Percentiles rank a stretch among this genome's conserved stretches.
phyloP scores from a whole-genome alignment of 2,113 vertebrate species.

The Amphiprion percula region DNA sequence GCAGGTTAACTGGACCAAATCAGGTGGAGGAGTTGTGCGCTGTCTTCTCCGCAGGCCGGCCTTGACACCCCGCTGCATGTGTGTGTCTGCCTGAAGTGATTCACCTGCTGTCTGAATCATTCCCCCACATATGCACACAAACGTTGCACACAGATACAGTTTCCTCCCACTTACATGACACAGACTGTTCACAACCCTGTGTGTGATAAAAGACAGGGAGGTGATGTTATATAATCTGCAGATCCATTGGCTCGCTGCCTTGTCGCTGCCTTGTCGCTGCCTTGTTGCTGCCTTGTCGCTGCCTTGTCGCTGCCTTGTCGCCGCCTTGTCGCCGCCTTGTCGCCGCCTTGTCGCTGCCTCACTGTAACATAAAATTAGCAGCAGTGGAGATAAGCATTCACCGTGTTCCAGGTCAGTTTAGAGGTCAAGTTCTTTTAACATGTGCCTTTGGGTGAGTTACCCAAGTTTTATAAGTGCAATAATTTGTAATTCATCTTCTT shows the following conservation, averaged over 20 bases:
- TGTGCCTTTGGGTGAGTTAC: neutral
- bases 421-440: conserved; percentile 25
- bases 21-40: conserved; percentile 48
- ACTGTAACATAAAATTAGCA: conserved; percentile 18
- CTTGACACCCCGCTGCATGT: conserved; percentile 36
- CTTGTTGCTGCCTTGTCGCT: neutral
- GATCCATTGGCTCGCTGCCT: neutral
- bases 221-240: conserved; percentile 38
- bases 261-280: neutral
- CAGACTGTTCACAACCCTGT: neutral
- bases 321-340: too few relatives aligned
- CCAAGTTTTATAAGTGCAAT: too few relatives aligned
- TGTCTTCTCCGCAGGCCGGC: conserved; percentile 41
- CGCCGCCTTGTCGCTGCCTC: neutral
- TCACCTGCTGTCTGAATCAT: conserved; percentile 71
- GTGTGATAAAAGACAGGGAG: neutral
- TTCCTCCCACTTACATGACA: neutral
- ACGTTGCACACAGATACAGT: conserved; percentile 12
- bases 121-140: conserved; percentile 23
- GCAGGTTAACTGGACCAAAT: conserved; percentile 63
- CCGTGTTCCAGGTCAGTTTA: neutral
- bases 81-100: conserved; percentile 59
- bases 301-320: neutral
- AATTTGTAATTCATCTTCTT: too few relatives aligned
- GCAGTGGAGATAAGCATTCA: conserved; percentile 54